These are phyloP conservation scores for Temnothorax curvispinosus DNA, from an alignment of 1,140 invertebrate genomes.

Conservation along the genomic window DNA sequence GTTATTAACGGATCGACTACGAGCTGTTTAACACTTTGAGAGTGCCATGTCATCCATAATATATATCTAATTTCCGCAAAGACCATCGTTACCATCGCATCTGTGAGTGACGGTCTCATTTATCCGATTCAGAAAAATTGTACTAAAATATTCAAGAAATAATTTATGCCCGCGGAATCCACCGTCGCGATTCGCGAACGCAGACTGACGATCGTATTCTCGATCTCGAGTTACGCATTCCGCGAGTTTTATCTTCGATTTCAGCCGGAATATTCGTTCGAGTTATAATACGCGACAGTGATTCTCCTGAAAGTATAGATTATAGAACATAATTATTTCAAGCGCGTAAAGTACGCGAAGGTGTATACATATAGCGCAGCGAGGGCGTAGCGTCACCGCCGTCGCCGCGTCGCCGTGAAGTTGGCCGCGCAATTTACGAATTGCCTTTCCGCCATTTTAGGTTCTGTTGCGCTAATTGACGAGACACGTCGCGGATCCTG, in stretches of 20 bases:
- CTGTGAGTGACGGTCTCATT: too few relatives aligned
- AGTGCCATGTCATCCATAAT: too few relatives aligned
- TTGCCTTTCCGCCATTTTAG: background rate
- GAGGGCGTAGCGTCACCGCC: too few relatives aligned
- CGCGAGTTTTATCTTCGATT: background rate
- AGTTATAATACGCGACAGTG: background rate
- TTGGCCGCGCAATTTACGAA: background rate
- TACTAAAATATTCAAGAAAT: too few relatives aligned
- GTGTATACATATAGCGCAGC: background rate
- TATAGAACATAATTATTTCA: background rate
- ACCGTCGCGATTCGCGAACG: background rate
- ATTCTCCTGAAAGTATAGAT: background rate
- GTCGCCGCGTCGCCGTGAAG: too few relatives aligned
- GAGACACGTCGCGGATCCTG: background rate
- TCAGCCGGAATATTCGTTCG: background rate
- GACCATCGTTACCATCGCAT: too few relatives aligned
- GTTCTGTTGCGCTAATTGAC: background rate
- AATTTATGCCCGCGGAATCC: background rate
- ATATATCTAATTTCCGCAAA: too few relatives aligned
- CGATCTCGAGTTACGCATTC: background rate
- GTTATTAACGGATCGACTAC: too few relatives aligned
- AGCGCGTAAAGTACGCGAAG: background rate
- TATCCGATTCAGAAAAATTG: too few relatives aligned
- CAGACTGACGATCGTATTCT: background rate
- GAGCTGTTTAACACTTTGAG: too few relatives aligned